Percentiles rank a stretch among this genome's conserved stretches.
These are phyloP conservation scores for Sarcoramphus papa DNA, from an alignment of 2,797 vertebrate genomes.

Conservation along the genomic window DNA sequence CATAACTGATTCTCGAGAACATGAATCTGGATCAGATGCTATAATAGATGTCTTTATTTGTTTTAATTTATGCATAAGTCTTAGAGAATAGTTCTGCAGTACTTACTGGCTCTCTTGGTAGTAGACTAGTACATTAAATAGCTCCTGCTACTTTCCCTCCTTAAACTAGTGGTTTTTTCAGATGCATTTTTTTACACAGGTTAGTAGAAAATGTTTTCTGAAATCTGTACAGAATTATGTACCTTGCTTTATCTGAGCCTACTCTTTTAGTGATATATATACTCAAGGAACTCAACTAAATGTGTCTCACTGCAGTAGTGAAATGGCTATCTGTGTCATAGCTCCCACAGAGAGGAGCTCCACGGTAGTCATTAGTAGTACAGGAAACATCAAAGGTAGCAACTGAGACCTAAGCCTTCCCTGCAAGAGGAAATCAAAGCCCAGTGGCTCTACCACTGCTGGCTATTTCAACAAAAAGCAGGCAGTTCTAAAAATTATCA, in stretches of 20 bases:
- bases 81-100: neutral
- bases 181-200: accelerated
- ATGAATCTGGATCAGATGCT: neutral
- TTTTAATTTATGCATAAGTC: neutral
- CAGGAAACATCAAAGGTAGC: conserved; percentile 44
- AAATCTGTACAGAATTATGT: neutral
- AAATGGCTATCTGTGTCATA: conserved; percentile 31
- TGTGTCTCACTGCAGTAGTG: conserved; percentile 31
- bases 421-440: conserved; percentile 45
- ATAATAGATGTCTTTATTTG: neutral
- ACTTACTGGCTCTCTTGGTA: neutral
- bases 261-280: neutral
- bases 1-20: neutral
- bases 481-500: neutral
- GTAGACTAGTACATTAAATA: neutral
- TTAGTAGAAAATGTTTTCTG: neutral
- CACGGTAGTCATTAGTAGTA: conserved; percentile 39
- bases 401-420: conserved; percentile 31
- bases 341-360: conserved; percentile 52
- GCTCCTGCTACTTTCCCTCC: neutral
- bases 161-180: neutral
- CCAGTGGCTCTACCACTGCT: conserved; percentile 10
- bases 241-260: neutral
- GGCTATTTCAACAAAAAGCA: conserved; percentile 33
- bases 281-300: conserved; percentile 18